Evolutionary conservation across 1,140 invertebrate species (phyloP).

Genomic region (Zaprionus gabonicus): DNA sequence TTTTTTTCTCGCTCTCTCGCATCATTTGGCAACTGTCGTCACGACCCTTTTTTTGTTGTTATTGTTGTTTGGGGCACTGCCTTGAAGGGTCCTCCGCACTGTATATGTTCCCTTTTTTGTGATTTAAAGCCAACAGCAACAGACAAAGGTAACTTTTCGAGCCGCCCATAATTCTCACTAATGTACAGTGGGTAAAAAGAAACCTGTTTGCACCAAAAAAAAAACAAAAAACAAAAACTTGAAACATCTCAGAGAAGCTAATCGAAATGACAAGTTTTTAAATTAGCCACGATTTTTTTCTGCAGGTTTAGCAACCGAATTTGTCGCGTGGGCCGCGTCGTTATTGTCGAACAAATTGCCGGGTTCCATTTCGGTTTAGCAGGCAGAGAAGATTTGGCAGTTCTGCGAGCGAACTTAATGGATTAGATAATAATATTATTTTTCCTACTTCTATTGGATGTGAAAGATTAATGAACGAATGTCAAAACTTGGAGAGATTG

Average conservation of each 20-base stretch:
- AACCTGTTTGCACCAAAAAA: conserved; percentile 33
- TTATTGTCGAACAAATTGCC: conserved; percentile 40
- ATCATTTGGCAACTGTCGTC: conserved; percentile 70
- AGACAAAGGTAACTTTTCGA: conserved; percentile 19
- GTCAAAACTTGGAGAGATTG: conserved; percentile 27
- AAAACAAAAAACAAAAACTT: not conserved
- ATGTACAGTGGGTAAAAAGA: conserved; percentile 27
- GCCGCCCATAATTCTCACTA: conserved; percentile 52
- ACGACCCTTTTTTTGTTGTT: conserved; percentile 44
- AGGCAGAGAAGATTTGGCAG: not conserved
- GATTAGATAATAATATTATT: conserved; percentile 24
- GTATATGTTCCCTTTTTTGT: conserved; percentile 22
- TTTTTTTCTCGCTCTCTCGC: conserved; percentile 45
- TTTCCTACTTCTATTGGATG: conserved; percentile 1
- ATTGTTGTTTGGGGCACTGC: conserved; percentile 1
- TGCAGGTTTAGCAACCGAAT: conserved; percentile 48
- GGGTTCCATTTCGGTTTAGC: conserved; percentile 31
- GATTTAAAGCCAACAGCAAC: conserved; percentile 42
- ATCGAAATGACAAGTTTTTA: conserved; percentile 75
- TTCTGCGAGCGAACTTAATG: conserved; percentile 4
- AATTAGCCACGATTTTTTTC: conserved; percentile 59
- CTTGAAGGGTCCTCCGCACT: conserved; percentile 17
- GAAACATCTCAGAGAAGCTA: conserved; percentile 44
- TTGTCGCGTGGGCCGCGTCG: conserved; percentile 42
- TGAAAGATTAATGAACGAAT: conserved; percentile 32